A percentile compares a stretch with the other conserved stretches of the same genome.
Conservation (phyloP, 2,888 invertebrate species). For the Matsumyia berberina region DNA sequence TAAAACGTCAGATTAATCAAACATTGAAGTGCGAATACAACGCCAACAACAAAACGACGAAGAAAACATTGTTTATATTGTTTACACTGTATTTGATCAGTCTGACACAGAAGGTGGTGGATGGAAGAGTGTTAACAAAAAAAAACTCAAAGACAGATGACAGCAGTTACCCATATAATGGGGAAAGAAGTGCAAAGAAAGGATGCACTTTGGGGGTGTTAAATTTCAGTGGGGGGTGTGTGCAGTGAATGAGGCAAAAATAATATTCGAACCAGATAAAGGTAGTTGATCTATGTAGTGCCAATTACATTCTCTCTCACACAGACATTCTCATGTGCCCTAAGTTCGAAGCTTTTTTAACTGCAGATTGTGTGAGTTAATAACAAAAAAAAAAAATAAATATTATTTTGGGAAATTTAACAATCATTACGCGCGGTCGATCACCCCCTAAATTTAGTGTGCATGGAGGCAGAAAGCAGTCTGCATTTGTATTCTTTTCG, state of each 20-base stretch:
- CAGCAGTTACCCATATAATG: constrained; percentile 67
- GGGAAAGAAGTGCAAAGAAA: not conserved
- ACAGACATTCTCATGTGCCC: not conserved
- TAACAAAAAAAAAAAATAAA: constrained; percentile 37
- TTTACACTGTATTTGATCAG: constrained; percentile 61
- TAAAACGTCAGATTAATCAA: constrained; percentile 49
- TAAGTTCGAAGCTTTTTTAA: constrained; percentile 54
- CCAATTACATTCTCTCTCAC: constrained; percentile 14
- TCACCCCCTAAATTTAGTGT: constrained; percentile 65
- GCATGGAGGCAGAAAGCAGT: constrained; percentile 49
- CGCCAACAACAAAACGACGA: constrained; percentile 4
- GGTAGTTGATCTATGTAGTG: constrained; percentile 70
- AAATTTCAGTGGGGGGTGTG: constrained; percentile 38
- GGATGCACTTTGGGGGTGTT: constrained; percentile 52
- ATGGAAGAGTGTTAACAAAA: constrained; percentile 23
- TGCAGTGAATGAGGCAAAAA: constrained; percentile 20
- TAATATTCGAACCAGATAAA: constrained; percentile 63
- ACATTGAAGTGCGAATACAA: constrained; percentile 34
- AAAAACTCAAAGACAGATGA: constrained; percentile 58
- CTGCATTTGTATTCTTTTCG: constrained; percentile 15
- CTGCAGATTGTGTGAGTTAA: constrained; percentile 69
- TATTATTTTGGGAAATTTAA: constrained; percentile 72
- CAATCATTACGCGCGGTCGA: constrained; percentile 71
- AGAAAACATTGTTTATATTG: constrained; percentile 48
- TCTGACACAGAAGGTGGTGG: constrained; percentile 3